A percentile compares a stretch with the other conserved stretches of the same genome.
Conservation (phyloP, 2,113 vertebrate genomes). For the Heterochromis multidens region DNA sequence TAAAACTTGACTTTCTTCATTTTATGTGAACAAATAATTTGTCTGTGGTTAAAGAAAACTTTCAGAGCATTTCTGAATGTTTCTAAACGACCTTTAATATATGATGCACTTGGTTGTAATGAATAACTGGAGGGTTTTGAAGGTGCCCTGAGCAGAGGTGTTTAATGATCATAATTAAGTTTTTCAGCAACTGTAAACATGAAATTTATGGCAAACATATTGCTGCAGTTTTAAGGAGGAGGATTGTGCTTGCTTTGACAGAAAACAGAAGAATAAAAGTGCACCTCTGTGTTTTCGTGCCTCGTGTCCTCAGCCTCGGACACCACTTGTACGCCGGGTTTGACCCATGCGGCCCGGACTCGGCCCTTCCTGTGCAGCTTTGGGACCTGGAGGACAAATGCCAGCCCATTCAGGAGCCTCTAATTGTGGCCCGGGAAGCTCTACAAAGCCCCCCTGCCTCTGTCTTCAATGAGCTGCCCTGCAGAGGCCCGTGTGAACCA, state of each 20-base stretch:
- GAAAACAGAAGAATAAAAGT: not conserved
- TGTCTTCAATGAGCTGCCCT: conserved; percentile 49
- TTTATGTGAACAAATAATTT: not conserved
- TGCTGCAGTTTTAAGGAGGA: not conserved
- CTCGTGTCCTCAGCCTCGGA: not conserved
- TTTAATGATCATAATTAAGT: not conserved
- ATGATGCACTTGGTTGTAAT: not conserved
- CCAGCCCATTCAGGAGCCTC: conserved; percentile 68
- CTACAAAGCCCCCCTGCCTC: conserved; percentile 59
- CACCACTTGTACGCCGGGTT: not conserved
- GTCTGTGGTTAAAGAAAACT: not conserved
- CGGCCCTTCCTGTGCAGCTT: conserved; percentile 25
- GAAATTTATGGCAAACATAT: not conserved
- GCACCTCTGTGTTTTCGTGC: not conserved
- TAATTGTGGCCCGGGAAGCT: conserved; percentile 63
- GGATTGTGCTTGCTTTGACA: not conserved
- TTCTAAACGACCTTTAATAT: not conserved
- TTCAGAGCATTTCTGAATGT: not conserved
- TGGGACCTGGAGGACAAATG: conserved; percentile 73
- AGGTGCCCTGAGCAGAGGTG: not conserved
- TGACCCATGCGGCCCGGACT: not conserved
- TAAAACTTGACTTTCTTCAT: not conserved
- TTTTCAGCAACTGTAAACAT: not conserved
- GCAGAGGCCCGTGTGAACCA: conserved; percentile 75
- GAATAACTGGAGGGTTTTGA: not conserved